Conservation (phyloP, 2,888 invertebrate genomes). For the Odontothrips loti region DNA sequence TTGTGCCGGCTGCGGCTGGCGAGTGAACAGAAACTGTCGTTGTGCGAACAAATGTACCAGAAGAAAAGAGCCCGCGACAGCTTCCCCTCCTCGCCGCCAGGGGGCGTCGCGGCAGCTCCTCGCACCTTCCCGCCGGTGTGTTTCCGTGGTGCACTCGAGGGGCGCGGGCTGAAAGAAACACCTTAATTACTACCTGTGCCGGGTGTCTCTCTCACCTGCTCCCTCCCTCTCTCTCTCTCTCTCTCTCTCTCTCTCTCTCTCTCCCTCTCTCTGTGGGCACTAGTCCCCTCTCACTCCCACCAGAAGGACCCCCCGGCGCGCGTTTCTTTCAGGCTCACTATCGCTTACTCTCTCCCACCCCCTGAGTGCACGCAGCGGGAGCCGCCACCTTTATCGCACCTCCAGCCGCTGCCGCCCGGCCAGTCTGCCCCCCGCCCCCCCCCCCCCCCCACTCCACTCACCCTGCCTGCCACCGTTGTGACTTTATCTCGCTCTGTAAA, state of each 20-base stretch:
- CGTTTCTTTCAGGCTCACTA: no score
- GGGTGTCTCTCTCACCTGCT: background rate
- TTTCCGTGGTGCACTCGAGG: no score
- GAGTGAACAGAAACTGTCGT: no score
- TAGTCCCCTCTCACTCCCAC: no score
- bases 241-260: conserved; percentile 35
- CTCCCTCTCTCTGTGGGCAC: conserved; percentile 4
- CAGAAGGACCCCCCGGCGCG: no score
- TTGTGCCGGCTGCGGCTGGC: no score
- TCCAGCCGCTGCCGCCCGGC: background rate
- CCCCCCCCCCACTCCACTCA: background rate
- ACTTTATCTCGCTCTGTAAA: background rate
- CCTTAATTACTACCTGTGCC: background rate
- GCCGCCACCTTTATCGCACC: background rate
- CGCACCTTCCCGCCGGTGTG: no score
- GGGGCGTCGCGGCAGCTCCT: background rate
- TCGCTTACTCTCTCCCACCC: conserved; percentile 15
- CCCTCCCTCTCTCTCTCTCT: background rate
- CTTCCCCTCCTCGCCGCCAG: background rate
- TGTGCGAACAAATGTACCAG: background rate
- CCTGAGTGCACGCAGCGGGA: background rate
- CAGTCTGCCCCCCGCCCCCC: no score
- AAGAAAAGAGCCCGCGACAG: background rate
- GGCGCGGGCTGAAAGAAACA: background rate
- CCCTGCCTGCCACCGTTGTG: background rate